phyloP scores from a whole-genome alignment of 2,113 vertebrate genomes.

The Phalacrocorax carbo region DNA sequence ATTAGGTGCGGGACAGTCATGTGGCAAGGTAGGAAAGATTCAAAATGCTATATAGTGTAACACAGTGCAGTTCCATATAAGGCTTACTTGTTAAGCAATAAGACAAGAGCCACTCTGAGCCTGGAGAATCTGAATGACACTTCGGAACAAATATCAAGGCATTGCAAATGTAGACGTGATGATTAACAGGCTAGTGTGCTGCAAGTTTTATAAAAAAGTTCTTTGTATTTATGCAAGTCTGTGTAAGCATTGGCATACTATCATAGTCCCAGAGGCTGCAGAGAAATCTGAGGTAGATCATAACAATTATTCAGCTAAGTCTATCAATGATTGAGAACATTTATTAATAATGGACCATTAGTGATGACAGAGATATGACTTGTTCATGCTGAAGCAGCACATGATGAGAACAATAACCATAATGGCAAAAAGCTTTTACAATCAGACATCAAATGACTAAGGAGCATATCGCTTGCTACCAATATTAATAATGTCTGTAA shows the following conservation, averaged over 20 bases:
- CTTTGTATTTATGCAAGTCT: background rate
- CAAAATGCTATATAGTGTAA: background rate
- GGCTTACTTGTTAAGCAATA: background rate
- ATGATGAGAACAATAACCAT: background rate
- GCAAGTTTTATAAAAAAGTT: background rate
- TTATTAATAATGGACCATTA: slow-evolving; percentile 20
- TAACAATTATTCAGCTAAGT: background rate
- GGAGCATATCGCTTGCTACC: background rate
- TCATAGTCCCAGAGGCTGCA: background rate
- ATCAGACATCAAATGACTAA: background rate
- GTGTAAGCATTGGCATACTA: background rate
- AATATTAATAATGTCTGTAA: slow-evolving; percentile 3
- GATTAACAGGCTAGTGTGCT: background rate
- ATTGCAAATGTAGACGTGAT: background rate
- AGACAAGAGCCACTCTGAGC: background rate
- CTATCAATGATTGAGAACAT: background rate
- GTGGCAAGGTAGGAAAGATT: background rate
- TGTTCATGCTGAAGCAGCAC: background rate
- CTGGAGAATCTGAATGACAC: background rate
- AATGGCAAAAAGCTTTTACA: slow-evolving; percentile 38
- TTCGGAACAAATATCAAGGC: background rate
- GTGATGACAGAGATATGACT: background rate
- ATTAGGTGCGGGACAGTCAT: background rate
- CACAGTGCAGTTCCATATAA: background rate
- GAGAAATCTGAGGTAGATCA: background rate